Evolutionary conservation across 2,113 vertebrate species (phyloP).

Genomic region (Catharus bicknelli): DNA sequence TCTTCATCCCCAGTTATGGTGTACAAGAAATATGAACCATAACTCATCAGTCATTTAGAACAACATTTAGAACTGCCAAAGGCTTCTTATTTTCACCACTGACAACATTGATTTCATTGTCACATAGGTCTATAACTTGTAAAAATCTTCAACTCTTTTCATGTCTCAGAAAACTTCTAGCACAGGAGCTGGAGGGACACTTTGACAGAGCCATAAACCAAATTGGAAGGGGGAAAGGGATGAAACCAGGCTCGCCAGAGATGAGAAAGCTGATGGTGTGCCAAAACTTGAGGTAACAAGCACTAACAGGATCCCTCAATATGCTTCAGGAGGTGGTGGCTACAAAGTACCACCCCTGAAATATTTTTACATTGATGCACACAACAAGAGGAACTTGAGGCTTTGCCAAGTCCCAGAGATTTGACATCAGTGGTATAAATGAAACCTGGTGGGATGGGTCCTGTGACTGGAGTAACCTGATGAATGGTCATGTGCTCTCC

Average conservation of each 20-base stretch:
- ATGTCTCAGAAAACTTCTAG: neutral
- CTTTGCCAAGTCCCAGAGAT: neutral
- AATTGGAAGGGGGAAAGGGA: neutral
- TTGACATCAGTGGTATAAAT: neutral
- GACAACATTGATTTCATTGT: neutral
- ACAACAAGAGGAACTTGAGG: neutral
- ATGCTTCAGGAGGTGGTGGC: neutral
- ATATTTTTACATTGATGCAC: neutral
- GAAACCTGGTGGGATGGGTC: neutral
- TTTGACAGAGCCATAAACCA: neutral
- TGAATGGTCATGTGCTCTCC: neutral
- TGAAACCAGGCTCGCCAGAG: neutral
- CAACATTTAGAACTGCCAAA: neutral
- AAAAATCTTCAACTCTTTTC: neutral
- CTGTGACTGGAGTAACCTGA: neutral
- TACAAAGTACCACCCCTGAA: neutral
- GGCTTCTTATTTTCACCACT: neutral
- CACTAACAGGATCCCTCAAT: neutral
- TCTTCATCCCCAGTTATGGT: neutral
- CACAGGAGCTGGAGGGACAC: neutral
- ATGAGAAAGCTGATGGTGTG: neutral
- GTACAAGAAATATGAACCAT: neutral
- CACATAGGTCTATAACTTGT: neutral
- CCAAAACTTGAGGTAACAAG: neutral
- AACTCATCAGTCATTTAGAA: neutral